Evolutionary conservation across 2,888 invertebrate species (phyloP).

Genomic region (Liposcelis brunnea): DNA sequence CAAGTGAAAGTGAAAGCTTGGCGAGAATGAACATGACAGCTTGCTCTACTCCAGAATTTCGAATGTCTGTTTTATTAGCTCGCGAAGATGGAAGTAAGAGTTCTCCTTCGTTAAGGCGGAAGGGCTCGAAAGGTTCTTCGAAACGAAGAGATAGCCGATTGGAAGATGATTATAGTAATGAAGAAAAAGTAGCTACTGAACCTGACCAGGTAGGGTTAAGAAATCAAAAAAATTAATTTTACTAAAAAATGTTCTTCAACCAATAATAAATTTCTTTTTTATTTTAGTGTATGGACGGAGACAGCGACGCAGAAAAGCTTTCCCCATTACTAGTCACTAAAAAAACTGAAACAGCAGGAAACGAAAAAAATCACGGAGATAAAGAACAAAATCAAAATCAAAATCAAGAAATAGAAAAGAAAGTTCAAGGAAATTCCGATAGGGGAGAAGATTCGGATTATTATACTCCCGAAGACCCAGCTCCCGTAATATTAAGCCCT

Average conservation of each 20-base stretch:
- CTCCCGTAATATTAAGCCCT: slow-evolving; percentile 45
- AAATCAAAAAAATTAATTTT: too few relatives aligned
- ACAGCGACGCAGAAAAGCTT: slow-evolving; percentile 67
- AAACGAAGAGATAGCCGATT: not conserved
- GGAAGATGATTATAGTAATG: slow-evolving; percentile 4
- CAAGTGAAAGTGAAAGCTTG: slow-evolving; percentile 21
- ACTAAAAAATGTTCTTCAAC: too few relatives aligned
- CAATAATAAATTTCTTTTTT: not conserved
- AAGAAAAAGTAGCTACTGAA: slow-evolving; percentile 5
- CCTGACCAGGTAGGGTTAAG: not conserved
- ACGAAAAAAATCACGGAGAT: slow-evolving; percentile 19
- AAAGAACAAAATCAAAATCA: slow-evolving; percentile 20
- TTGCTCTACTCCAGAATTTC: slow-evolving; percentile 34
- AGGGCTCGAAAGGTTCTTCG: not conserved
- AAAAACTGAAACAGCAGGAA: slow-evolving; percentile 13
- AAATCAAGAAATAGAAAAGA: not conserved
- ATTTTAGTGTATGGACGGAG: slow-evolving; percentile 42
- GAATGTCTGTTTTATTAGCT: slow-evolving; percentile 53
- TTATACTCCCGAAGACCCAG: slow-evolving; percentile 60
- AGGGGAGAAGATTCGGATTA: slow-evolving; percentile 57
- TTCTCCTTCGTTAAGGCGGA: not conserved
- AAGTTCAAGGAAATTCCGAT: slow-evolving; percentile 13
- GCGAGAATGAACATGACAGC: too few relatives aligned
- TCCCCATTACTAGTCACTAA: slow-evolving; percentile 45
- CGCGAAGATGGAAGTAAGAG: slow-evolving; percentile 35